Evolutionary conservation across 2,797 vertebrate genomes (phyloP), one percentile per base, ranked within the genome.

Genomic region (Tokudaia tokunoshimensis): DNA sequence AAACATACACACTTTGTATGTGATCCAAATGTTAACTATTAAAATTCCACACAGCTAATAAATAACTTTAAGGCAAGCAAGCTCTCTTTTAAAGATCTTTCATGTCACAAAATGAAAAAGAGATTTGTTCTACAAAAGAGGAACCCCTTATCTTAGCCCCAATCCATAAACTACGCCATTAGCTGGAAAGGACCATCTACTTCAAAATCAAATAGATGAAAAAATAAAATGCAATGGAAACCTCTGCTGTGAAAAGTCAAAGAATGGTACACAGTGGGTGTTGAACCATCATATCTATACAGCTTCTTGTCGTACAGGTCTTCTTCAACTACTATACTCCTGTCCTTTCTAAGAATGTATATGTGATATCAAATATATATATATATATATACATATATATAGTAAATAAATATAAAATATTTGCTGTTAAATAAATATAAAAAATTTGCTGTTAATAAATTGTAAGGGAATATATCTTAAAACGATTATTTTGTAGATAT

Each of bases 181-280:
- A 79, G 90, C 78, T 47, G 31, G 44, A 80, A 87, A 94, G 65
- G 52, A 87, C 29, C 29, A 87, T 37, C 44, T 22, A 31, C 70
- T 96, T 96, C 92, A 91, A 96, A 84, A 95, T 59, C 83, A 78
- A 87, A 87, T 55, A 94, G 78, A 63, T 31, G 61, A 72, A 86
- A 59, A 79, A 44, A 83, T 34, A 82, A 44, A 26, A 11, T 44
- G 19, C 55, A 17, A 88, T 78, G 74, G 91, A 47, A 92, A 90
- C 80, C 78, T 55, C 14, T 76, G 15, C 50, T 72, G 57, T 52
- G 79, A 94, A 72, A 83, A 92, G n/a, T 63, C 59, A 84, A 20
- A 29, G 41, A 70, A 41, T n/a, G 26, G 83, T 61, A 29, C 79
- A 70, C 67, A 94, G 72, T 29, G 1, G 14, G 11, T 63, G 6